Evolutionary conservation across 2,888 invertebrate species (phyloP).

Genomic region (Pollenia angustigena): DNA sequence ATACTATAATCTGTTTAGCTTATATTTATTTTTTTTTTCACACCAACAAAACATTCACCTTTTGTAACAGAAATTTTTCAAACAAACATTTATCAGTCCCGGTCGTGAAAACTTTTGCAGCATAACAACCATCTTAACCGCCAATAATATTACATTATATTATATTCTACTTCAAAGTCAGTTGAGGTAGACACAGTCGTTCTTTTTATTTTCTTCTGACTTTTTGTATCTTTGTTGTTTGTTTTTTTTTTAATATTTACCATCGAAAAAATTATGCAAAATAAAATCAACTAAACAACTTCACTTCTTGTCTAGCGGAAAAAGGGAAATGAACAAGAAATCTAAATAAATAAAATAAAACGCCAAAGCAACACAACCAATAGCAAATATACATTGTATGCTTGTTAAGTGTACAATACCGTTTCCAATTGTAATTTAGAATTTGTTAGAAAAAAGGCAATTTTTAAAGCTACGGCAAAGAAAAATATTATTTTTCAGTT

Average conservation of each 20-base stretch:
- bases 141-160: conserved; percentile 5
- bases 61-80: not conserved
- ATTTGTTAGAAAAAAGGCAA: too few species aligned
- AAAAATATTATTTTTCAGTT: too few species aligned
- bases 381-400: not conserved
- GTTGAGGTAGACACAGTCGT: not conserved
- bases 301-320: conserved; percentile 6
- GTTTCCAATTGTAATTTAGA: not conserved
- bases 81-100: conserved; percentile 3
- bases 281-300: conserved; percentile 43
- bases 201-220: not conserved
- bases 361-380: not conserved
- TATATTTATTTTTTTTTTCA: not conserved
- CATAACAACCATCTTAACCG: not conserved
- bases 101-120: not conserved
- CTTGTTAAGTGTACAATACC: not conserved
- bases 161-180: conserved; percentile 8
- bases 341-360: conserved; percentile 15
- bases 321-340: not conserved
- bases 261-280: conserved; percentile 56
- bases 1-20: not conserved
- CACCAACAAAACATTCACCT: conserved; percentile 1
- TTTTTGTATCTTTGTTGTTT: not conserved
- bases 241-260: conserved; percentile 28
- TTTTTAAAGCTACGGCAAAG: too few species aligned